These are phyloP conservation scores for Acipenser transmontanus DNA, from an alignment of 2,797 vertebrate species.

Conservation along the genomic window DNA sequence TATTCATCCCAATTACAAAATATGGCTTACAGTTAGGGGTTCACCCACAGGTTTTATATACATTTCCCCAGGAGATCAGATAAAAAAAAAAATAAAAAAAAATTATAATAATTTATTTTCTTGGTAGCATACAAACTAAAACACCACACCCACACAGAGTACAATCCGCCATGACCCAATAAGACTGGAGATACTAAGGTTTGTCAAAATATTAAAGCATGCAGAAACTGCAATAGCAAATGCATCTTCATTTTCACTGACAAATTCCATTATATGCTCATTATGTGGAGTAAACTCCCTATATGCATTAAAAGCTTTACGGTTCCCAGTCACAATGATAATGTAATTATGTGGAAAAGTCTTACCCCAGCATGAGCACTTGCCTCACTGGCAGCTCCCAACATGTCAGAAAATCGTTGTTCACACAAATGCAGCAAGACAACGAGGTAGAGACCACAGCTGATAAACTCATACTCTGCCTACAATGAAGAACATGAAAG, in stretches of 20 bases:
- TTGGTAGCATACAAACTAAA: too few species aligned
- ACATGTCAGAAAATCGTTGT: slow-evolving; percentile 93
- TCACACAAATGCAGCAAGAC: slow-evolving; percentile 92
- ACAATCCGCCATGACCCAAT: too few species aligned
- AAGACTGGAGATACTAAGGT: too few species aligned
- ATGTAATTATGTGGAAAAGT: slow-evolving; percentile 11
- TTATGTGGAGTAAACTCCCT: neutral
- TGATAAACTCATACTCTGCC: slow-evolving; percentile 97
- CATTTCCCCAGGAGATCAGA: too few species aligned
- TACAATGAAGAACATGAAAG: slow-evolving; percentile 37
- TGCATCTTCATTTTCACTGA: neutral
- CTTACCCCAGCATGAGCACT: slow-evolving; percentile 84
- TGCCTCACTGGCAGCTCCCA: slow-evolving; percentile 82
- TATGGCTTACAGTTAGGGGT: neutral
- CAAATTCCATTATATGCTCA: neutral
- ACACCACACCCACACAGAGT: too few species aligned
- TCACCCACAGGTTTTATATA: too few species aligned
- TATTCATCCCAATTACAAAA: neutral
- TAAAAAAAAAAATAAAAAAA: too few species aligned
- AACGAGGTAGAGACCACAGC: slow-evolving; percentile 94
- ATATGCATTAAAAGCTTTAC: neutral
- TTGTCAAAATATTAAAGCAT: too few species aligned
- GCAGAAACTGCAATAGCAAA: too few species aligned
- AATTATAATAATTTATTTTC: too few species aligned
- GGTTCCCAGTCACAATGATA: neutral